Conservation (phyloP, 1,140 invertebrate species). For the Lordiphosa clarofinis region DNA sequence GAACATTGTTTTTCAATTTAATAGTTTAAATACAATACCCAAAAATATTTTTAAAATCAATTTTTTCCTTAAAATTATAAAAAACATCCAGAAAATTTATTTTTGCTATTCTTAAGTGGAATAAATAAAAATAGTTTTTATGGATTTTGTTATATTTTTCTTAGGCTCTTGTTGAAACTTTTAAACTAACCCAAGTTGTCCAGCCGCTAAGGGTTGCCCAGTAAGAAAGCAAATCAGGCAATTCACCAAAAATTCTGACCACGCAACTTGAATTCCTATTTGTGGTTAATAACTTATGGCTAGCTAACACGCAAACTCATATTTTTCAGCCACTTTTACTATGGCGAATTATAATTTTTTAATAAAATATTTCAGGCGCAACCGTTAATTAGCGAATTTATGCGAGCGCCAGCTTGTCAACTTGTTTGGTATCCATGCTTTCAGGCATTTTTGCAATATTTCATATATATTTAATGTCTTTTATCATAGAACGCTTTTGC, state of each 20-base stretch:
- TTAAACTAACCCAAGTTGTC: no score
- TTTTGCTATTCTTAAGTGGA: no score
- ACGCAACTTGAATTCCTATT: conserved; percentile 37
- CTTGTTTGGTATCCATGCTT: conserved; percentile 47
- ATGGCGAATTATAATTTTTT: conserved; percentile 56
- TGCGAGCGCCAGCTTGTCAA: conserved; percentile 66
- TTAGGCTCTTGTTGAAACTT: no score
- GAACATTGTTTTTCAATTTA: no score
- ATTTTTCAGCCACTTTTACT: conserved; percentile 59
- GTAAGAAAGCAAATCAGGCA: conserved; percentile 53
- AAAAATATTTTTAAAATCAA: no score
- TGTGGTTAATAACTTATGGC: conserved; percentile 60
- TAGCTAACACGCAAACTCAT: conserved; percentile 55
- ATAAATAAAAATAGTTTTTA: no score
- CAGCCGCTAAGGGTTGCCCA: conserved; percentile 11
- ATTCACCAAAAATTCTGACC: conserved; percentile 32
- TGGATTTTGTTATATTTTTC: no score
- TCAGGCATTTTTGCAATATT: conserved; percentile 41
- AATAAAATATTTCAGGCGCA: conserved; percentile 67
- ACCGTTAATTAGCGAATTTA: conserved; percentile 75
- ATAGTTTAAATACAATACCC: no score
- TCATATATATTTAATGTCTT: conserved; percentile 39
- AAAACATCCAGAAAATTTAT: no score
- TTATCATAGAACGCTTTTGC: conserved; percentile 27
- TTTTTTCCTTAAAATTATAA: no score